Conservation (phyloP, 2,797 vertebrate genomes). For the Champsocephalus gunnari region DNA sequence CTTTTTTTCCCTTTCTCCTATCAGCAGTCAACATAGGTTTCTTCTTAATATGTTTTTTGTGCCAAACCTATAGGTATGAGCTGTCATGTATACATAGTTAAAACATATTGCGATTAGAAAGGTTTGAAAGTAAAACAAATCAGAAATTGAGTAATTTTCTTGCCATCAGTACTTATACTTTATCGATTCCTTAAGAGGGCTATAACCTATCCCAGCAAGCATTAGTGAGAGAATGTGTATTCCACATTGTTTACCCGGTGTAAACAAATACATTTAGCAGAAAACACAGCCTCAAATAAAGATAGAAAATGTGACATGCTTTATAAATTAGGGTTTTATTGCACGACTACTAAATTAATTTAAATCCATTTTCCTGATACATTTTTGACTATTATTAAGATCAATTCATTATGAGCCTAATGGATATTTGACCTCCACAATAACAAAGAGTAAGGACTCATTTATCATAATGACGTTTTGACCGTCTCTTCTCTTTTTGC, state of each 20-base stretch:
- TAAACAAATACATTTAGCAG: not conserved
- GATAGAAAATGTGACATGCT: not conserved
- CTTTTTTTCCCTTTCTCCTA: not conserved
- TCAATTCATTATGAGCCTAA: not conserved
- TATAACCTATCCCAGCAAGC: no score
- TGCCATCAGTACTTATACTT: not conserved
- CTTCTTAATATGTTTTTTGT: not conserved
- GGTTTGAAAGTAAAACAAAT: not conserved
- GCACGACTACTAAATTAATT: not conserved
- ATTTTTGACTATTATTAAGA: not conserved
- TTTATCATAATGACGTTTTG: conserved; percentile 13
- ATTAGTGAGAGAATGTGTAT: no score
- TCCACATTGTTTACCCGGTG: no score
- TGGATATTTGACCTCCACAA: conserved; percentile 7
- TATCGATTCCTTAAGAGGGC: not conserved
- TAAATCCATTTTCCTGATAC: not conserved
- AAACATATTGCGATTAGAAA: not conserved
- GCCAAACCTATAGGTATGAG: no score
- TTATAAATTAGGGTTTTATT: not conserved
- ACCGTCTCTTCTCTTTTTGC: not conserved
- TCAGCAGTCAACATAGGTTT: not conserved
- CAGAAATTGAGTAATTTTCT: not conserved
- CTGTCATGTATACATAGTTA: not conserved
- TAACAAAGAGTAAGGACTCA: conserved; percentile 3
- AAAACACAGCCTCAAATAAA: not conserved